Base-by-base conservation (phyloP, 2,797 vertebrate genomes). In the Triplophysa yarkandensis region DNA sequence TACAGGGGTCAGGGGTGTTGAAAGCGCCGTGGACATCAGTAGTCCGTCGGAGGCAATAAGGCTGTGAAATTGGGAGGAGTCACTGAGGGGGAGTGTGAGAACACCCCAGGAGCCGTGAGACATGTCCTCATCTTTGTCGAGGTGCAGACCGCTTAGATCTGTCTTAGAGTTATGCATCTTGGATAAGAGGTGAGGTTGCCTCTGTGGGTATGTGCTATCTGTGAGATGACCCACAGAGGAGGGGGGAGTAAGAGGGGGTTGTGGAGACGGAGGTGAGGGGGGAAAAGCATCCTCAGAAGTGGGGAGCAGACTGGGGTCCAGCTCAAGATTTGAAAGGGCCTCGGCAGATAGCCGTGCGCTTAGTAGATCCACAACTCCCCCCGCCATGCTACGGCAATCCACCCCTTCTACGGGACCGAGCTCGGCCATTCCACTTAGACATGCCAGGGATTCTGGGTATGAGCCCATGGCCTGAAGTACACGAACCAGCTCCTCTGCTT, bases 401-500 rank as follows among this genome's bases (percentile, higher is more conserved):
- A 96, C 95, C 52, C 93, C 93, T 43, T 98, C 98, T 46, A 95
- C 88, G 17, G 95, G 93, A 74, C 94, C 89, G 79, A 99, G 91
- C 78, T 98, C 98, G 71, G 89, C 95, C 85, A 99, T 98, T 83
- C 95, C 95, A 84, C 94, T 96, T 88, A 99, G 92, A 91, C 98
- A 99, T 89, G 96, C 98, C 77, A 99, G 90, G 77, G 98, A 98
- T 74, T 93, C 93, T 27, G 92, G 87, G 83, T 94, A 93, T 36
- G 93, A 92, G 69, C 95, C 96, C 86, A 99, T 98, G 55, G 97
- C 98, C 89, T 99, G 97, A 78, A 99, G 89, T 28, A 97, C 97
- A 62, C 98, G 94, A 80, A 98, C 98, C 83, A 99, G 89, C 85
- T 99, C 98, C 86, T 99, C 98, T 0, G 98, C 97, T 89, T 99